A percentile compares a stretch with the other conserved stretches of the same genome.
Conservation (phyloP, 2,797 vertebrate species). For the Botia almorhae region DNA sequence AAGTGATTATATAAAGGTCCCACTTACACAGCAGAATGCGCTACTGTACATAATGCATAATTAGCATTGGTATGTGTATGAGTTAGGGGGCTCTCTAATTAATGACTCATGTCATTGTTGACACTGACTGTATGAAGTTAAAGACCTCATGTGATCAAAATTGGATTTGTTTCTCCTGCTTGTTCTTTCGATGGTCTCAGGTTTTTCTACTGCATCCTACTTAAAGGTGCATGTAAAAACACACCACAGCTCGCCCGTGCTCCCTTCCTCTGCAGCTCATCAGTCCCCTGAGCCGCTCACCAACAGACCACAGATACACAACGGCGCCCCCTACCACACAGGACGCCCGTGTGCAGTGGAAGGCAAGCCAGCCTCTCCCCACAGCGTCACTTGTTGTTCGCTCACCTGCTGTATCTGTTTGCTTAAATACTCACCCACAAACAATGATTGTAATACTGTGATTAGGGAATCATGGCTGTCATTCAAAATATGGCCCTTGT, state of each 20-base stretch:
- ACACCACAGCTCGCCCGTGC: slow-evolving; percentile 92
- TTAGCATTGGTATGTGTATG: background rate
- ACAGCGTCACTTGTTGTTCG: slow-evolving; percentile 69
- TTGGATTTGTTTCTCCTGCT: slow-evolving; percentile 69
- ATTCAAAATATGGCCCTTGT: background rate
- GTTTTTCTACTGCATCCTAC: slow-evolving; percentile 99
- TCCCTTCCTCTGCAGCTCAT: slow-evolving; percentile 77
- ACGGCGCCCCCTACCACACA: slow-evolving; percentile 97
- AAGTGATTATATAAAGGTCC: slow-evolving; percentile 1
- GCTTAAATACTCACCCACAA: slow-evolving; percentile 55
- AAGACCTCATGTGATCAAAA: too few species aligned
- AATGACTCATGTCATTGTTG: too few species aligned
- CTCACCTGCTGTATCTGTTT: slow-evolving; percentile 66
- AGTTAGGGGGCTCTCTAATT: background rate
- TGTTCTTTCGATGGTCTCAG: slow-evolving; percentile 81
- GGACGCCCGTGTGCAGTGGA: slow-evolving; percentile 99
- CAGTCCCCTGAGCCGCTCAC: slow-evolving; percentile 90
- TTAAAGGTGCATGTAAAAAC: slow-evolving; percentile 99
- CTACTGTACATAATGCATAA: background rate
- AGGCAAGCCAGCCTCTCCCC: slow-evolving; percentile 90
- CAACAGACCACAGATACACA: slow-evolving; percentile 91
- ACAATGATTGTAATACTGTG: slow-evolving; percentile 41
- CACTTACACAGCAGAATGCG: slow-evolving; percentile 10
- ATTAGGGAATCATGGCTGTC: background rate
- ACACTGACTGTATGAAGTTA: slow-evolving; percentile 44